Conservation (phyloP, 2,888 invertebrate species). For the Limnephilus rhombicus region DNA sequence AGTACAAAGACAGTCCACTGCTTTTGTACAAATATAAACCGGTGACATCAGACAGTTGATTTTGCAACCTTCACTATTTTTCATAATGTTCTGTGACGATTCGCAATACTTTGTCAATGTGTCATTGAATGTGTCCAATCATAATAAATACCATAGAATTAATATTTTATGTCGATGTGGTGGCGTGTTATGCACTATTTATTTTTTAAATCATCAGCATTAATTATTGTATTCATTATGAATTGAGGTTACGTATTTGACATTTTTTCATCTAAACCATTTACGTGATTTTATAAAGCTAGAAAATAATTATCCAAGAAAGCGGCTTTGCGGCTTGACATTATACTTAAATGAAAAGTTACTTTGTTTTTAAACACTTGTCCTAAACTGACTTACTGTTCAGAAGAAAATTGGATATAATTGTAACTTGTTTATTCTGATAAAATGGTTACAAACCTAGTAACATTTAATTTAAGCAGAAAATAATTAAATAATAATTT, state of each 20-base stretch:
- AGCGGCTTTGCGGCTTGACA: too few species aligned
- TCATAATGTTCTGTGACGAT: not conserved
- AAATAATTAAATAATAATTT: too few species aligned
- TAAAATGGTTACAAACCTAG: too few species aligned
- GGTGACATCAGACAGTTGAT: slow-evolving; percentile 12
- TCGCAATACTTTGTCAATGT: not conserved
- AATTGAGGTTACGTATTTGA: not conserved
- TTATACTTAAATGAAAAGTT: too few species aligned
- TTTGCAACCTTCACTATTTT: not conserved
- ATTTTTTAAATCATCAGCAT: not conserved
- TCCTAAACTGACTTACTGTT: too few species aligned
- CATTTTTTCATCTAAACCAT: too few species aligned
- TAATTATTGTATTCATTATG: not conserved
- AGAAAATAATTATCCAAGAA: too few species aligned
- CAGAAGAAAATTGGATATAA: too few species aligned
- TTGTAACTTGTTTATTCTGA: too few species aligned
- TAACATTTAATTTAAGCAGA: too few species aligned
- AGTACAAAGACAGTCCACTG: slow-evolving; percentile 14
- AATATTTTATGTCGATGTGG: not conserved
- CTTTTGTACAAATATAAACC: not conserved
- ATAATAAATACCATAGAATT: not conserved
- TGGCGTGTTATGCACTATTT: not conserved
- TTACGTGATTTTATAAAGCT: too few species aligned
- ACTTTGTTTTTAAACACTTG: too few species aligned
- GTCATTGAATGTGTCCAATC: not conserved